phyloP scores from a whole-genome alignment of 1,140 invertebrate species.

The Bathynomus jamesi region DNA sequence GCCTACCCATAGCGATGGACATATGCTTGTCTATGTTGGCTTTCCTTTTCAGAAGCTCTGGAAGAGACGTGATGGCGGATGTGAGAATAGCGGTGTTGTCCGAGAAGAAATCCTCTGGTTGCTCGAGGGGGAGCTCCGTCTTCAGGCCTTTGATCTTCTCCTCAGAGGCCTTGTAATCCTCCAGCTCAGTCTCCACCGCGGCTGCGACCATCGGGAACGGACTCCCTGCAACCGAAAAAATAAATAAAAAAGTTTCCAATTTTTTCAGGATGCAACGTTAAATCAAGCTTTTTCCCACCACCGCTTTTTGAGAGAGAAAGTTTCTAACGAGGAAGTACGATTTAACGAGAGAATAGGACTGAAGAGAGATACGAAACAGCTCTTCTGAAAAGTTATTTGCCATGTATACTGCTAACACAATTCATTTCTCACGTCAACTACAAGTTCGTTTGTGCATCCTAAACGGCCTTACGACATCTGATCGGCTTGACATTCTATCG shows the following conservation, averaged over 20 bases:
- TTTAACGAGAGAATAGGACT: too few relatives aligned
- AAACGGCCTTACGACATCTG: too few relatives aligned
- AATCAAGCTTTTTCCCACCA: too few relatives aligned
- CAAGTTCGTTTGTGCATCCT: too few relatives aligned
- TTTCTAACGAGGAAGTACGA: too few relatives aligned
- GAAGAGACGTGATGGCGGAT: constrained; percentile 87
- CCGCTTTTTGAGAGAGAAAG: too few relatives aligned
- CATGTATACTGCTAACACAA: too few relatives aligned
- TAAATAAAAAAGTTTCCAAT: constrained; percentile 10
- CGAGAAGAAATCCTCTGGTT: constrained; percentile 62
- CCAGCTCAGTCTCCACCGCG: constrained; percentile 94
- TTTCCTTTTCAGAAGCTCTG: constrained; percentile 94
- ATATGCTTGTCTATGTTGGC: constrained; percentile 97
- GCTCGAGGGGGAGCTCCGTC: constrained; percentile 49
- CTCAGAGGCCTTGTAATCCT: constrained; percentile 87
- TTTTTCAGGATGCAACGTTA: too few relatives aligned
- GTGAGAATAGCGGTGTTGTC: constrained; percentile 92
- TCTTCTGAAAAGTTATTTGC: too few relatives aligned
- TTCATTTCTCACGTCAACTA: too few relatives aligned
- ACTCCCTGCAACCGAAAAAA: constrained; percentile 46
- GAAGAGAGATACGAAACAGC: too few relatives aligned
- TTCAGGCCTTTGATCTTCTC: constrained; percentile 50
- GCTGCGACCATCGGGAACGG: constrained; percentile 97
- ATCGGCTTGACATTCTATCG: too few relatives aligned
- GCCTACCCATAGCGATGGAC: constrained; percentile 82